Conservation (phyloP, 2,888 invertebrate species). For the Fragum sueziense region DNA sequence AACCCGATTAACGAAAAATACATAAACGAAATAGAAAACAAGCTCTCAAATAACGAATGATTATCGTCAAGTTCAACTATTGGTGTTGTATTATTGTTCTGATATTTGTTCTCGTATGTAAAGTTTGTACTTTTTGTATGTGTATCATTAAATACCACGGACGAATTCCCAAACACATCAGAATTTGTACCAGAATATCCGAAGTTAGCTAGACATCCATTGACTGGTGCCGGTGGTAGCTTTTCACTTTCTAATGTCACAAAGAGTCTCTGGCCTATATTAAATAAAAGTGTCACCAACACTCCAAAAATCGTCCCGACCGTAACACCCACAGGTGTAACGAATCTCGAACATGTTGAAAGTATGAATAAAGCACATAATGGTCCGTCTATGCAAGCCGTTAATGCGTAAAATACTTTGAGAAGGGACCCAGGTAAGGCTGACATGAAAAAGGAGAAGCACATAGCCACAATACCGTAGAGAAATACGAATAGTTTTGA, state of each 20-base stretch:
- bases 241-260: not conserved
- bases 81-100: not conserved
- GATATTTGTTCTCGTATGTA: not conserved
- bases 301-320: not conserved
- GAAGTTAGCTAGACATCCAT: conserved; percentile 14
- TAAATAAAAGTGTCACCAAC: not conserved
- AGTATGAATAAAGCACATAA: not conserved
- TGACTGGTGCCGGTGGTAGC: conserved; percentile 17
- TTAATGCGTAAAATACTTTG: not conserved
- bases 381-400: not conserved
- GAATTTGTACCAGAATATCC: not conserved
- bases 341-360: not conserved
- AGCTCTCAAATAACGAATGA: not conserved
- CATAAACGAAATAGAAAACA: conserved; percentile 25
- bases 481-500: conserved; percentile 4
- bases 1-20: conserved; percentile 25
- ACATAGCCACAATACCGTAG: conserved; percentile 7
- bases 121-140: not conserved
- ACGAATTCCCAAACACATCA: not conserved
- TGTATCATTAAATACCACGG: not conserved
- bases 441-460: conserved; percentile 12
- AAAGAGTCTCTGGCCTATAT: not conserved
- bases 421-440: conserved; percentile 17
- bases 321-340: not conserved
- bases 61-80: not conserved